Percentiles rank a stretch among this genome's conserved stretches.
These are phyloP conservation scores for Tinamus major DNA, from an alignment of 2,797 vertebrate species.

Conservation along the genomic window DNA sequence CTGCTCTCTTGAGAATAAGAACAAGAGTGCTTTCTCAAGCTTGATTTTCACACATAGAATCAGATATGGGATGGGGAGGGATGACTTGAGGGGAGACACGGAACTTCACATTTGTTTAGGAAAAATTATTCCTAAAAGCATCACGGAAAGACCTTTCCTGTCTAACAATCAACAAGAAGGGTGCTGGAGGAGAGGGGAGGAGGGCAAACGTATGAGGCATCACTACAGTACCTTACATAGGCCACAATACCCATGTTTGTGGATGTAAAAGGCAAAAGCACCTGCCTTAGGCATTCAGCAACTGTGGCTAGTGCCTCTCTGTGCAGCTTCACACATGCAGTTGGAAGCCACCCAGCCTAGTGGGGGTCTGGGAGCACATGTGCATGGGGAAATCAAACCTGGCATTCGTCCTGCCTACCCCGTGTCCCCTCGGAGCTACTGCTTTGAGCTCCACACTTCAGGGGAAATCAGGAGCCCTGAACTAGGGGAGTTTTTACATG, in stretches of 20 bases:
- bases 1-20: not conserved
- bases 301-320: not conserved
- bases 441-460: not conserved
- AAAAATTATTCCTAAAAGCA: not conserved
- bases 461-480: not conserved
- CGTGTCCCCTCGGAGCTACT: not conserved
- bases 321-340: accelerated
- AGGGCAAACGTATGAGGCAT: not conserved
- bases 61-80: not conserved
- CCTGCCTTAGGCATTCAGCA: not conserved
- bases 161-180: not conserved
- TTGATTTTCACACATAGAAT: not conserved
- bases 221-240: not conserved
- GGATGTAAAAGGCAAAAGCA: not conserved
- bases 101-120: not conserved
- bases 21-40: not conserved
- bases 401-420: not conserved
- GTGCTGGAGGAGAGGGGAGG: not conserved
- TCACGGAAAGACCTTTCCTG: not conserved
- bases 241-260: not conserved
- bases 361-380: too few species aligned
- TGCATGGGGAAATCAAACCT: accelerated
- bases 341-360: too few species aligned
- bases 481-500: accelerated
- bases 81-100: not conserved